Conservation (phyloP, 1,140 invertebrate genomes). For the Drosophila lacertosa region DNA sequence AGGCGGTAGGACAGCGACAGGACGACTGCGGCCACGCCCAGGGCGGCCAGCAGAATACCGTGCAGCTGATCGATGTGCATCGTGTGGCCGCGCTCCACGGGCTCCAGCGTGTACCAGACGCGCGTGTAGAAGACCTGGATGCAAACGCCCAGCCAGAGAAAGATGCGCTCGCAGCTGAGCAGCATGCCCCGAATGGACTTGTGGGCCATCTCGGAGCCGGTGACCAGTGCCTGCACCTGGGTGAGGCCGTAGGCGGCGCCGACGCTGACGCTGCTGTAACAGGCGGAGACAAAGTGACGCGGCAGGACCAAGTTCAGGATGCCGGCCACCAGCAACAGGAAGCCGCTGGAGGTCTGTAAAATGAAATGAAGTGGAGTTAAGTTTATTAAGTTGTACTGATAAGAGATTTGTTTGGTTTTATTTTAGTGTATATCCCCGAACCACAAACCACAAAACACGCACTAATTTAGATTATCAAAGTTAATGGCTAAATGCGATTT, state of each 20-base stretch:
- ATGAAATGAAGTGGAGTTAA: too few relatives aligned
- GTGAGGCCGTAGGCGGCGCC: conserved; percentile 66
- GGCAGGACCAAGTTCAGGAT: conserved; percentile 57
- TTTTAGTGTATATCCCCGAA: conserved; percentile 3
- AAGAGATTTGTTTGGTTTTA: too few relatives aligned
- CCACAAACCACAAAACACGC: conserved; percentile 1
- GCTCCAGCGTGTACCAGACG: conserved; percentile 66
- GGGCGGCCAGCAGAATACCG: conserved; percentile 53
- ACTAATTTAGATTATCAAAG: conserved; percentile 23
- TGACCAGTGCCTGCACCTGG: conserved; percentile 66
- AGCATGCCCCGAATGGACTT: conserved; percentile 70
- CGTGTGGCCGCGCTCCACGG: conserved; percentile 47
- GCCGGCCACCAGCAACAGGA: conserved; percentile 60
- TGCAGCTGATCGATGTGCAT: conserved; percentile 75
- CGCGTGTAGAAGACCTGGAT: conserved; percentile 72
- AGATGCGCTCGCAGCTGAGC: conserved; percentile 65
- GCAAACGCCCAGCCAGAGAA: conserved; percentile 72
- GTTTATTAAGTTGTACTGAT: too few relatives aligned
- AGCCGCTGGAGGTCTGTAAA: conserved; percentile 64
- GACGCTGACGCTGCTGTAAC: conserved; percentile 68
- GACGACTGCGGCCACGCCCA: conserved; percentile 63
- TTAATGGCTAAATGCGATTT: conserved; percentile 48
- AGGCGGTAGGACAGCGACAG: conserved; percentile 54
- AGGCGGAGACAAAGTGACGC: conserved; percentile 54
- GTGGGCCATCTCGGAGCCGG: conserved; percentile 65